Evolutionary conservation across 2,113 vertebrate species (phyloP), one percentile per base, ranked within the genome.

Genomic region (Cyprinodon brontotheroides): DNA sequence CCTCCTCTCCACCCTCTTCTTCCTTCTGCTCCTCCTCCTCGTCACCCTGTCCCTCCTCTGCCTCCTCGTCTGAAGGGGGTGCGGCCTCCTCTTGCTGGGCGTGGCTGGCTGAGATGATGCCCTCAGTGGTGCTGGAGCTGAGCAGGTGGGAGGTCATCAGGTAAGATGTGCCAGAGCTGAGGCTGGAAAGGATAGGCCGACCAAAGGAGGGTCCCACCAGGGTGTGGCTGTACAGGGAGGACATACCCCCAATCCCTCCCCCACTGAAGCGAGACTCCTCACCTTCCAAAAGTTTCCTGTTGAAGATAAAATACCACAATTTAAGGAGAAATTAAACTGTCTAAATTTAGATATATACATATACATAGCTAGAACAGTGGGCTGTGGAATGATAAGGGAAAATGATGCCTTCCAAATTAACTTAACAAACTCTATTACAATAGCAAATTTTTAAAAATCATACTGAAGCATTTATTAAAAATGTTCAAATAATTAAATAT

Each of bases 251-350:
- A 7, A 92, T 86, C 89, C 94, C 89, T 10, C 97, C 97, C 1
- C 96, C 96, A 0, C 93, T 97, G 79, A 99, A 96, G n/a, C 96
- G 93, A 63, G 96, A 96, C 90, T 99, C 98, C 60, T 99, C 98
- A 8, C 98, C 98, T 91, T 99, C 97, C 92, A 99, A 88, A 4
- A 99, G 92, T 64, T 99, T 98, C 86, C 98, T 99, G 87, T 47
- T 64, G 7, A 47, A 74, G 62, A 45, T 4, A 17, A 63, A 53
- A 41, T 41, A 9, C 9, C 41, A 41, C 41, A 6, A 41, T 41
- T 41, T 6, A 0, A 41, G 4, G 4, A 6, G 4, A 6, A 41
- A 29, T 29, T 29, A 29, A 29, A 29, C 29, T 29, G 29, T 29
- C 29, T 29, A 29, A 29, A 29, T 29, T 29, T 29, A 29, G 29